phyloP scores from a whole-genome alignment of 2,113 vertebrate species.

The Halichoeres trimaculatus region DNA sequence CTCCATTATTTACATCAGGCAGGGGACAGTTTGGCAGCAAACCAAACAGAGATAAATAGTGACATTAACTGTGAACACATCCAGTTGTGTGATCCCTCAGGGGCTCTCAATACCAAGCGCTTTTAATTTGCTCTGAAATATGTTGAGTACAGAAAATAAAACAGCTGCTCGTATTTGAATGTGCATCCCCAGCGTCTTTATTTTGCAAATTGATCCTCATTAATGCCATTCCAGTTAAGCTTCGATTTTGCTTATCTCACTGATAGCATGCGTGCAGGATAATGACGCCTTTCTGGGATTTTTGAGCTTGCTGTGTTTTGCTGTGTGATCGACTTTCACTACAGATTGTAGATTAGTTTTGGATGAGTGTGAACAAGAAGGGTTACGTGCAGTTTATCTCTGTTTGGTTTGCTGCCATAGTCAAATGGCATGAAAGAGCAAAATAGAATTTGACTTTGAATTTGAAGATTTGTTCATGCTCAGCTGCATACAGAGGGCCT shows the following conservation, averaged over 20 bases:
- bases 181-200: constrained; percentile 58
- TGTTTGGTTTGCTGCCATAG: too few relatives aligned
- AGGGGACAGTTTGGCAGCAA: too few relatives aligned
- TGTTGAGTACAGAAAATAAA: constrained; percentile 46
- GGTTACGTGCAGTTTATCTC: not conserved
- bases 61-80: constrained; percentile 42
- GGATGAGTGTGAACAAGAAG: constrained; percentile 6
- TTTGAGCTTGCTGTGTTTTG: constrained; percentile 18
- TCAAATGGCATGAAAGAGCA: not conserved
- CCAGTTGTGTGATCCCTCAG: constrained; percentile 17
- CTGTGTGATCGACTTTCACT: constrained; percentile 3
- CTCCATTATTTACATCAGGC: constrained; percentile 47
- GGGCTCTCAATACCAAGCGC: constrained; percentile 35
- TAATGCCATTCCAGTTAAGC: constrained; percentile 68
- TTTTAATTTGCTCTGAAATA: constrained; percentile 67
- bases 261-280: constrained; percentile 59
- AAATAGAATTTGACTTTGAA: too few relatives aligned
- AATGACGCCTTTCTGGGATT: constrained; percentile 45
- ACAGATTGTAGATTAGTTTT: constrained; percentile 4
- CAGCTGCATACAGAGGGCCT: not conserved
- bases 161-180: constrained; percentile 62
- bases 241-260: constrained; percentile 62
- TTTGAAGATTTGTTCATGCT: not conserved
- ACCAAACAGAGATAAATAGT: too few relatives aligned
- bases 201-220: constrained; percentile 71